These are phyloP conservation scores for Phrynocephalus versicolor DNA, from an alignment of 2,113 vertebrate species.

Conservation along the genomic window DNA sequence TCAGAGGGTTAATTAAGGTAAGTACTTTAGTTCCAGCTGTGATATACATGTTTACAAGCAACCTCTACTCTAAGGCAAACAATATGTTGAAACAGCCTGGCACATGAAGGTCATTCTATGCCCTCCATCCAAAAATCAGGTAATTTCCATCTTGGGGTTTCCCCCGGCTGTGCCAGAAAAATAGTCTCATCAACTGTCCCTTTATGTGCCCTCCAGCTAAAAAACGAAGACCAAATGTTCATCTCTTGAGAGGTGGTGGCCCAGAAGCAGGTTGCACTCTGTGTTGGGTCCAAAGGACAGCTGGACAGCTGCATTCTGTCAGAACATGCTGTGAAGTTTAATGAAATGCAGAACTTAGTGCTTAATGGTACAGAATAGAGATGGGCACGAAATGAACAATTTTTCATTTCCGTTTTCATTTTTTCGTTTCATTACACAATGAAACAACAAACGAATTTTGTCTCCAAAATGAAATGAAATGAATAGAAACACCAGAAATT, in stretches of 20 bases:
- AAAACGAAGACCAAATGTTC: not conserved
- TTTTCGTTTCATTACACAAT: too few relatives aligned
- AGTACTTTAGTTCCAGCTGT: not conserved
- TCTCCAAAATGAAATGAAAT: too few relatives aligned
- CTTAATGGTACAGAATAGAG: not conserved
- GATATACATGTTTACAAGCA: accelerated
- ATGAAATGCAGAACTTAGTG: not conserved
- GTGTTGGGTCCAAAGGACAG: not conserved
- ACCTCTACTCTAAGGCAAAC: not conserved
- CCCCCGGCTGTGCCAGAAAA: not conserved
- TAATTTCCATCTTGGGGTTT: not conserved
- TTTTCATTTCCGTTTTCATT: too few relatives aligned
- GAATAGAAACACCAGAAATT: too few relatives aligned
- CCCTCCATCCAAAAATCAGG: not conserved
- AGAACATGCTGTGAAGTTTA: accelerated
- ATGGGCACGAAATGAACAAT: too few relatives aligned
- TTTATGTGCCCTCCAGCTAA: not conserved
- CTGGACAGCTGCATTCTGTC: not conserved
- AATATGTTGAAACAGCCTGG: not conserved
- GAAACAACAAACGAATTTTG: too few relatives aligned
- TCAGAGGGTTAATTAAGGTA: not conserved
- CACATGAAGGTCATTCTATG: not conserved
- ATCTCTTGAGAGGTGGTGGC: not conserved
- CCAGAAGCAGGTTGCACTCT: not conserved
- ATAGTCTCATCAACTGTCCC: not conserved